Evolutionary conservation across 2,113 vertebrate species (phyloP).

Genomic region (Morone chrysops): DNA sequence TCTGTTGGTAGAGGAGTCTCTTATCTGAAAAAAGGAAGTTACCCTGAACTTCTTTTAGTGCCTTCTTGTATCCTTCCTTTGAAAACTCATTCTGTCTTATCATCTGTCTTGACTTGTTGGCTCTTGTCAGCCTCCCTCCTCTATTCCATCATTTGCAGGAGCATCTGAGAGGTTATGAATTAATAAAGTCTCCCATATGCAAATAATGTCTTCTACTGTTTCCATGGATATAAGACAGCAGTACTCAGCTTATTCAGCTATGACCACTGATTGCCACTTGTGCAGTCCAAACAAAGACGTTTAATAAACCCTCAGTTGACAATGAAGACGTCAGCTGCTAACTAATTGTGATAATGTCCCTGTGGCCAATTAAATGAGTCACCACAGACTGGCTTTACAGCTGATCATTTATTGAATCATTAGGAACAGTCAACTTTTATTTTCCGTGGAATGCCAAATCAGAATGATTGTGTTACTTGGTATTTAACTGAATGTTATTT

Average conservation of each 20-base stretch:
- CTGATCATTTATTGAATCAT: slow-evolving; percentile 60
- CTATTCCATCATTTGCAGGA: slow-evolving; percentile 23
- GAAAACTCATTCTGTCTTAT: slow-evolving; percentile 6
- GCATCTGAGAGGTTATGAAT: slow-evolving; percentile 42
- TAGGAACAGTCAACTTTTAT: slow-evolving; percentile 56
- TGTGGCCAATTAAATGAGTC: slow-evolving; percentile 55
- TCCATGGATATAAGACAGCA: slow-evolving; percentile 29
- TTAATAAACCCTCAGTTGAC: slow-evolving; percentile 47
- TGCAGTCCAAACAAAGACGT: slow-evolving; percentile 43
- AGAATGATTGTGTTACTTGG: slow-evolving; percentile 15
- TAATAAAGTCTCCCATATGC: slow-evolving; percentile 39
- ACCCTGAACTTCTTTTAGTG: slow-evolving; percentile 2
- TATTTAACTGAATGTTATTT: slow-evolving; percentile 16
- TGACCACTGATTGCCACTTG: slow-evolving; percentile 29
- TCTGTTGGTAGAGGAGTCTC: slow-evolving; percentile 26
- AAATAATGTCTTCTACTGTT: slow-evolving; percentile 40
- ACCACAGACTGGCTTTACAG: slow-evolving; percentile 53
- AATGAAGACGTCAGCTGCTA: slow-evolving; percentile 56
- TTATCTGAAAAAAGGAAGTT: slow-evolving; percentile 54
- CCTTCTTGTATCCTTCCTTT: slow-evolving; percentile 26
- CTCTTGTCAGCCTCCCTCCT: slow-evolving; percentile 14
- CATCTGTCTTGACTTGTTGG: slow-evolving; percentile 29
- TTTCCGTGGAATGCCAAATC: slow-evolving; percentile 34
- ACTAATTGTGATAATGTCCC: slow-evolving; percentile 61
- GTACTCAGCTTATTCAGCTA: slow-evolving; percentile 29